phyloP scores from a whole-genome alignment of 1,140 invertebrate species.

The Telenomus remus region DNA sequence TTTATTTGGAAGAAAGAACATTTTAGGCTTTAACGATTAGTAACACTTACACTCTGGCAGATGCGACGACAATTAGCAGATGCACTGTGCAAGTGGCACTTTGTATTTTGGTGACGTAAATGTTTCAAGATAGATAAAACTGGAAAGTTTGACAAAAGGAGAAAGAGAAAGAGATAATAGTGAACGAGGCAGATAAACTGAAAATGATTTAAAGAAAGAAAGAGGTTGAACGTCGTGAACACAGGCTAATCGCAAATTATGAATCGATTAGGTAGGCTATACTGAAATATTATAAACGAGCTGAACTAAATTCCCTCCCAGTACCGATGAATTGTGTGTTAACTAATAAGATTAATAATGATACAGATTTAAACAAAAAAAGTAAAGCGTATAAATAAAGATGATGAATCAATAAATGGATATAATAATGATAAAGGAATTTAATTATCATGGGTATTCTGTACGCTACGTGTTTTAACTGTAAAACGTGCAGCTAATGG shows the following conservation, averaged over 20 bases:
- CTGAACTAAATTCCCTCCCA: constrained; percentile 74
- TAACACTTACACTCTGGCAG: constrained; percentile 46
- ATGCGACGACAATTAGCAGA: constrained; percentile 42
- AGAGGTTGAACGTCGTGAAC: constrained; percentile 57
- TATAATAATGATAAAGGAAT: constrained; percentile 67
- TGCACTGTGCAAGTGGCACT: constrained; percentile 56
- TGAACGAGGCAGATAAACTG: constrained; percentile 19
- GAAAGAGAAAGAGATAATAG: constrained; percentile 2
- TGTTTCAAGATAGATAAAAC: constrained; percentile 57
- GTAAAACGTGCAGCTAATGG: constrained; percentile 63
- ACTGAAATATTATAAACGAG: constrained; percentile 63
- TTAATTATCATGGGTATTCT: constrained; percentile 69
- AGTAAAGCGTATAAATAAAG: constrained; percentile 32
- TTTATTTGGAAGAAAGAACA: constrained; percentile 34
- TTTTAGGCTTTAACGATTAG: constrained; percentile 52
- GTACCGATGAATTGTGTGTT: constrained; percentile 73
- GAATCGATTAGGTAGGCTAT: constrained; percentile 68
- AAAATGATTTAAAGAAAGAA: constrained; percentile 37
- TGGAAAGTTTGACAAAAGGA: constrained; percentile 26
- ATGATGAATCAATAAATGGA: constrained; percentile 48
- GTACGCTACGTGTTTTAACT: constrained; percentile 67
- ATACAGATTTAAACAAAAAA: constrained; percentile 48
- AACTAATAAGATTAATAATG: constrained; percentile 72
- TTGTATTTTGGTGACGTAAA: constrained; percentile 60
- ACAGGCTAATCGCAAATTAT: constrained; percentile 61